Evolutionary conservation across 2,797 vertebrate genomes (phyloP).

Genomic region (Pseudochaenichthys georgianus): DNA sequence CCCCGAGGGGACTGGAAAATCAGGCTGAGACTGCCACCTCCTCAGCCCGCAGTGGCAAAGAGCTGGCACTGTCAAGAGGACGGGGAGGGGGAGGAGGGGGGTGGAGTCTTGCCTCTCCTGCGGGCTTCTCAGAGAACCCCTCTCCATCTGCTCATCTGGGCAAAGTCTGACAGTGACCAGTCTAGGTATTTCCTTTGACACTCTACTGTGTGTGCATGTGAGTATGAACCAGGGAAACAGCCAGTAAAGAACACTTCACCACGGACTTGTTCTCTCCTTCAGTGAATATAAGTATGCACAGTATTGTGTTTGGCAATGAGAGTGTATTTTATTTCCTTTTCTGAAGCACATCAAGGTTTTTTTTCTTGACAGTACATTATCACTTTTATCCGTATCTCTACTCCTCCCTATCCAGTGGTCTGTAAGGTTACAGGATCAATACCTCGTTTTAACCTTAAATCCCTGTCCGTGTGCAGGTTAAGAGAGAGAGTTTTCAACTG

Average conservation of each 20-base stretch:
- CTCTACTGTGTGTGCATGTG: conserved; percentile 16
- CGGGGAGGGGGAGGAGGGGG: conserved; percentile 21
- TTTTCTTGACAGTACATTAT: conserved; percentile 33
- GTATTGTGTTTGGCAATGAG: conserved; percentile 15
- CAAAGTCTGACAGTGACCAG: conserved; percentile 59
- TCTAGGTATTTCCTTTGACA: conserved; percentile 37
- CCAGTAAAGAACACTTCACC: not conserved
- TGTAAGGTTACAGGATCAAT: conserved; percentile 65
- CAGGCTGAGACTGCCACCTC: conserved; percentile 69
- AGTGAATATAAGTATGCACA: not conserved
- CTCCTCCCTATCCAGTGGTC: conserved; percentile 27
- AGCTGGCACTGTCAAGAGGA: conserved; percentile 66
- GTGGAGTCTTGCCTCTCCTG: conserved; percentile 58
- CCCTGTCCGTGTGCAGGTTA: conserved; percentile 19
- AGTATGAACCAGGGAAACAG: not conserved
- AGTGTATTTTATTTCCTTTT: conserved; percentile 6
- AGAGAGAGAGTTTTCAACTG: conserved; percentile 31
- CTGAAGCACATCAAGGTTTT: conserved; percentile 10
- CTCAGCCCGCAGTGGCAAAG: conserved; percentile 62
- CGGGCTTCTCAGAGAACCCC: conserved; percentile 58
- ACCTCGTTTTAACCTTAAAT: conserved; percentile 27
- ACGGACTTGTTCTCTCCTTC: not conserved
- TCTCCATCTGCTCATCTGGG: conserved; percentile 78
- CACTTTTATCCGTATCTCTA: conserved; percentile 21
- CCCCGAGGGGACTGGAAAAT: conserved; percentile 52